Evolutionary conservation across 2,888 invertebrate species (phyloP).

Genomic region (Stratiomys singularior): DNA sequence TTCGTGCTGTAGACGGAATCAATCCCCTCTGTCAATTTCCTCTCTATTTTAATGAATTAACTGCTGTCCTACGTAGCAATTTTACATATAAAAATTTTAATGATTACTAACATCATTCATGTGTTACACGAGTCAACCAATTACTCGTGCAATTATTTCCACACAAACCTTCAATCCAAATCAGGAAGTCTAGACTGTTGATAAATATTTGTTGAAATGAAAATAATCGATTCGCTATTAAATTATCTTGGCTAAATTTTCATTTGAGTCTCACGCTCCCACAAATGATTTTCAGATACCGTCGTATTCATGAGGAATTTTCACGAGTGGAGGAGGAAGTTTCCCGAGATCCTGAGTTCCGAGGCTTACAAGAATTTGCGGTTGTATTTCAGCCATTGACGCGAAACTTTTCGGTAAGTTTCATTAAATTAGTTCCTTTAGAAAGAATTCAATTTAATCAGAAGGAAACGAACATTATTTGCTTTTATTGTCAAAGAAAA

Average conservation of each 20-base stretch:
- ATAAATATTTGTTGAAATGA: background rate
- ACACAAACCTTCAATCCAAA: too few relatives aligned
- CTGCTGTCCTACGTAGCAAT: too few relatives aligned
- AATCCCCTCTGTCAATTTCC: too few relatives aligned
- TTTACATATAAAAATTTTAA: too few relatives aligned
- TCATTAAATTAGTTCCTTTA: background rate
- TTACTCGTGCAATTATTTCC: too few relatives aligned
- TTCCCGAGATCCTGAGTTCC: slow-evolving; percentile 64
- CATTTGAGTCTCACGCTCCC: background rate
- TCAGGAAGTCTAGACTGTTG: slow-evolving; percentile 1
- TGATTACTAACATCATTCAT: too few relatives aligned
- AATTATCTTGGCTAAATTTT: background rate
- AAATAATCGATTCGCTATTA: background rate
- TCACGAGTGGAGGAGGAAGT: slow-evolving; percentile 65
- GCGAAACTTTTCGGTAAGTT: slow-evolving; percentile 61
- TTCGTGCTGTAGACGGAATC: too few relatives aligned
- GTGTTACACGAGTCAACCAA: too few relatives aligned
- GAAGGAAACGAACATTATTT: too few relatives aligned
- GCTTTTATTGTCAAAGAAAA: background rate
- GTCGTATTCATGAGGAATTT: slow-evolving; percentile 53
- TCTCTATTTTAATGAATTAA: too few relatives aligned
- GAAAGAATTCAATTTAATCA: background rate
- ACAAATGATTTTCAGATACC: slow-evolving; percentile 48
- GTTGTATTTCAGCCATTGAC: slow-evolving; percentile 67
- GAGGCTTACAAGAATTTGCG: slow-evolving; percentile 67